phyloP scores from a whole-genome alignment of 2,888 invertebrate genomes.

The Clostera curtula region DNA sequence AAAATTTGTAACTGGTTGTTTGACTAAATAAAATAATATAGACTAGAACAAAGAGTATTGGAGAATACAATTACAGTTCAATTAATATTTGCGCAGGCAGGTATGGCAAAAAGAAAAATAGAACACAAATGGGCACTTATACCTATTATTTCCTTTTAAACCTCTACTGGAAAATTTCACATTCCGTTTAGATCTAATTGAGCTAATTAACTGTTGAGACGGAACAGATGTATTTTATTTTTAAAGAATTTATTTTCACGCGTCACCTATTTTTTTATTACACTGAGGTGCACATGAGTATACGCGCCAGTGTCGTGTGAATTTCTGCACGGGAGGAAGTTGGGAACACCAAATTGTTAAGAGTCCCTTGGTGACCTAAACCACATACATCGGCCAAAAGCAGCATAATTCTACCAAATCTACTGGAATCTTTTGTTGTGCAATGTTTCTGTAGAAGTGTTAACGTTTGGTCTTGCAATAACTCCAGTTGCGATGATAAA shows the following conservation, averaged over 20 bases:
- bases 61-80: too few species aligned
- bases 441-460: slow-evolving; percentile 85
- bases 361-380: slow-evolving; percentile 36
- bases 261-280: slow-evolving; percentile 11
- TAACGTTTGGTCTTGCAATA: slow-evolving; percentile 88
- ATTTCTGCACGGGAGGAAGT: slow-evolving; percentile 70
- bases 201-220: too few species aligned
- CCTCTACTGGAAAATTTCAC: too few species aligned
- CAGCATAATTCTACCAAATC: slow-evolving; percentile 84
- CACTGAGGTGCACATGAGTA: slow-evolving; percentile 44
- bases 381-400: slow-evolving; percentile 79
- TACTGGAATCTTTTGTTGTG: slow-evolving; percentile 53
- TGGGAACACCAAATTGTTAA: slow-evolving; percentile 84
- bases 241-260: slow-evolving; percentile 1
- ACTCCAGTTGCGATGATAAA: slow-evolving; percentile 64
- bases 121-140: too few species aligned
- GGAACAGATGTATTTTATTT: too few species aligned
- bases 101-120: too few species aligned
- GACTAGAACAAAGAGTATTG: too few species aligned
- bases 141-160: too few species aligned
- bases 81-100: too few species aligned
- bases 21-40: too few species aligned
- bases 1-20: too few species aligned
- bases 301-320: slow-evolving; percentile 40
- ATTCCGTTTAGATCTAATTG: too few species aligned